phyloP scores from a whole-genome alignment of 2,888 invertebrate genomes.

The Pseudococcus viburni region DNA sequence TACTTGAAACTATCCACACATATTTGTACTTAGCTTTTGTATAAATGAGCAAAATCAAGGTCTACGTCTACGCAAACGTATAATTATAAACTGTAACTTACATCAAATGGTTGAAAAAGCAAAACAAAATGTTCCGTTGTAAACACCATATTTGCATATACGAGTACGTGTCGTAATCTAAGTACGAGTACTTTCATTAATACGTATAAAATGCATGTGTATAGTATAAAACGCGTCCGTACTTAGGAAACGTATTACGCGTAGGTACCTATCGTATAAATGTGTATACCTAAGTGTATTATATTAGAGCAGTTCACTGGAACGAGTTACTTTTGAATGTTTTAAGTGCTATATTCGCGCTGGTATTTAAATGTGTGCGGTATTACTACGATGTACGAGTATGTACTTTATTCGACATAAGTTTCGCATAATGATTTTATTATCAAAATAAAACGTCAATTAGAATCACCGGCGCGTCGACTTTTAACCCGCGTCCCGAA shows the following conservation, averaged over 20 bases:
- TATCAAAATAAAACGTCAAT: slow-evolving; percentile 41
- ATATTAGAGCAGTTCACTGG: slow-evolving; percentile 8
- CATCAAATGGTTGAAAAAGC: slow-evolving; percentile 12
- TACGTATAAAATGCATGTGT: background rate
- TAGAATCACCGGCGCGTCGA: background rate
- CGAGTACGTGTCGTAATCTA: slow-evolving; percentile 28
- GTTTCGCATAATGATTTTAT: slow-evolving; percentile 49
- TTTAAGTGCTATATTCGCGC: slow-evolving; percentile 24
- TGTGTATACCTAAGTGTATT: background rate
- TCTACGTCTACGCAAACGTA: background rate
- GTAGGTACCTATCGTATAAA: background rate
- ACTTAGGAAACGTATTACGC: slow-evolving; percentile 24
- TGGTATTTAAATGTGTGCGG: slow-evolving; percentile 9
- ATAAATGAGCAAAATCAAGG: background rate
- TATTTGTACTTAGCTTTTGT: background rate
- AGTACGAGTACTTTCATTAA: background rate
- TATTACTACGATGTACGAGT: background rate
- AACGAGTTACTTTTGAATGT: slow-evolving; percentile 26
- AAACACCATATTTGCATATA: slow-evolving; percentile 38
- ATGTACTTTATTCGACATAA: slow-evolving; percentile 36
- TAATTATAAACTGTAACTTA: slow-evolving; percentile 4
- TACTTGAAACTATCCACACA: too few species aligned
- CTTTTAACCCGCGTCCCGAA: background rate
- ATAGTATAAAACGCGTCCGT: background rate
- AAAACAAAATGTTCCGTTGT: slow-evolving; percentile 21